phyloP scores from a whole-genome alignment of 2,113 vertebrate species.

The Gracilinanus agilis region DNA sequence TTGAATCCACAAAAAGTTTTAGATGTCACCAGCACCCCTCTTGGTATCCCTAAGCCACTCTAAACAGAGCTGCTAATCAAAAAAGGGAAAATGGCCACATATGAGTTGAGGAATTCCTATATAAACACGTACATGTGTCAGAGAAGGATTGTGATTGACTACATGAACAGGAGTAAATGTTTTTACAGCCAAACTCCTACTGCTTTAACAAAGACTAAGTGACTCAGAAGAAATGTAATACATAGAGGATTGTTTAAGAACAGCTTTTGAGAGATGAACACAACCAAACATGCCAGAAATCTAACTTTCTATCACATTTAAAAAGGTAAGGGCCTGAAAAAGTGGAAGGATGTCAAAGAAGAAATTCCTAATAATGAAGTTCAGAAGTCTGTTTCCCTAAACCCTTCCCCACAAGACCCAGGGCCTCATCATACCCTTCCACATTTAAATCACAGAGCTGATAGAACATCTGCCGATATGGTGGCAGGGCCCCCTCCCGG shows the following conservation, averaged over 20 bases:
- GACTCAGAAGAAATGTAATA: not conserved
- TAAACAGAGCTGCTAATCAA: not conserved
- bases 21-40: not conserved
- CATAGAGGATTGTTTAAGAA: not conserved
- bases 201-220: not conserved
- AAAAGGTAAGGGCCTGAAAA: accelerated
- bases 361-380: not conserved
- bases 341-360: accelerated
- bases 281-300: not conserved
- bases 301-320: accelerated
- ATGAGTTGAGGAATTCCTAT: not conserved
- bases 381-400: not conserved
- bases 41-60: not conserved
- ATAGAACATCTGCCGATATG: slow-evolving; percentile 99
- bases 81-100: not conserved
- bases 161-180: not conserved
- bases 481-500: slow-evolving; percentile 92
- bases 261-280: accelerated
- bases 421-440: slow-evolving; percentile 85
- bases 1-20: not conserved
- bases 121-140: not conserved
- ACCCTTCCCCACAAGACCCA: not conserved
- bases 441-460: slow-evolving; percentile 97
- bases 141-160: not conserved
- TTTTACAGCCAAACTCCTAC: not conserved